Evolutionary conservation across 1,140 invertebrate species (phyloP), one percentile per base, ranked within the genome.

Genomic region (Caenorhabditis brenneri): DNA sequence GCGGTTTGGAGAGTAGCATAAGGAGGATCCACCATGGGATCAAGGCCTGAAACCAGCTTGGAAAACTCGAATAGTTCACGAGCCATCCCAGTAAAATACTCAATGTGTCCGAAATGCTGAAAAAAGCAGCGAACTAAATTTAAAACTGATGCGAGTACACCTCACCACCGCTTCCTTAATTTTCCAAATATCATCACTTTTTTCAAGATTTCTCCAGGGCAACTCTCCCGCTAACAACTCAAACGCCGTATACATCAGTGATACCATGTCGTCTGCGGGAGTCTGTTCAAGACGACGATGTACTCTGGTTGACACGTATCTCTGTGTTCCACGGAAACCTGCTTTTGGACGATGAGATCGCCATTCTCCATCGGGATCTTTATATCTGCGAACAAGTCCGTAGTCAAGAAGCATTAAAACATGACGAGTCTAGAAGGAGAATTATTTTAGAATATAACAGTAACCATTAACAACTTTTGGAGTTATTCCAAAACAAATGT

Each of bases 281-380:
- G 55, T 79, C 27, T 69, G 85, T 81, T 88, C 93, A 91, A 96
- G 96, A 92, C 98, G 99, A 91, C 96, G 96, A 92, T 99, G 97
- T 69, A 97, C 97, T 93, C 98, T 98, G 29, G 99, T 94, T n/a
- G 97, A 98, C 55, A 97, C 97, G 93, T 99, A 99, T 48, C 97
- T 94, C 15, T 99, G 97, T 49, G 97, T 99, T 87, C 97, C 97
- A 88, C 97, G 93, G 91, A 99, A 99, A 19, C 97, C 97, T 53
- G 97, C 97, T n/a, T 96, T 96, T n/a, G 95, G 94, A 78, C 97
- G 92, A 0, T 96, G 96, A 82, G 96, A 95, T 74, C 97, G 92
- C 0, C 99, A 96, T 90, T 97, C 95, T 0, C 96, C 97, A 19
- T 94, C 95, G 31, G 95, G 94, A 81, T 96, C 96, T 27, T 79